These are phyloP conservation scores for Baccha elongata DNA, from an alignment of 2,888 invertebrate genomes.

Conservation along the genomic window DNA sequence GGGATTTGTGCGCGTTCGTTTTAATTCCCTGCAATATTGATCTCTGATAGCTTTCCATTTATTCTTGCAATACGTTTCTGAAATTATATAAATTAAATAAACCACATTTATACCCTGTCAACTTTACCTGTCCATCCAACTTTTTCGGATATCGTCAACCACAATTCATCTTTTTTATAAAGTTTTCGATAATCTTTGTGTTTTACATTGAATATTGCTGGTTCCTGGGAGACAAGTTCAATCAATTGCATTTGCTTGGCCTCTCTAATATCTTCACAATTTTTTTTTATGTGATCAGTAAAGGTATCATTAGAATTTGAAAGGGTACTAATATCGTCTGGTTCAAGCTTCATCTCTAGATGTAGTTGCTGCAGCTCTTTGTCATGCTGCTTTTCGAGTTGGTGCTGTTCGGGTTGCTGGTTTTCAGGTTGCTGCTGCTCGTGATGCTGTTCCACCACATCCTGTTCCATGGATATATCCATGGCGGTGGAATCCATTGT, in stretches of 20 bases:
- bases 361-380: no score
- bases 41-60: conserved; percentile 81
- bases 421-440: no score
- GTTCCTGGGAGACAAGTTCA: conserved; percentile 78
- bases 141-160: conserved; percentile 78
- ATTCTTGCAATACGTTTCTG: conserved; percentile 79
- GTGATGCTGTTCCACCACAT: neutral
- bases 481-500: neutral
- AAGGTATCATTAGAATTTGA: conserved; percentile 6
- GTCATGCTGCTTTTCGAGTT: neutral
- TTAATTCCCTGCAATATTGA: conserved; percentile 80
- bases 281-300: neutral
- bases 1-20: conserved; percentile 78
- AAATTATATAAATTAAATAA: neutral
- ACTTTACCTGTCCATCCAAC: conserved; percentile 79
- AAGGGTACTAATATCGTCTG: neutral
- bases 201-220: conserved; percentile 80
- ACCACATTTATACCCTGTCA: neutral
- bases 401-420: neutral
- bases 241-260: conserved; percentile 79
- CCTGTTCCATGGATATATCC: neutral
- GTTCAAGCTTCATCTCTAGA: no score
- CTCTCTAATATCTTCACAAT: neutral
- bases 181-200: conserved; percentile 79
- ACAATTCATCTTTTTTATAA: conserved; percentile 78